A percentile compares a stretch with the other conserved stretches of the same genome.
phyloP scores from a whole-genome alignment of 1,140 invertebrate species.

The Platyscapa corneri region DNA sequence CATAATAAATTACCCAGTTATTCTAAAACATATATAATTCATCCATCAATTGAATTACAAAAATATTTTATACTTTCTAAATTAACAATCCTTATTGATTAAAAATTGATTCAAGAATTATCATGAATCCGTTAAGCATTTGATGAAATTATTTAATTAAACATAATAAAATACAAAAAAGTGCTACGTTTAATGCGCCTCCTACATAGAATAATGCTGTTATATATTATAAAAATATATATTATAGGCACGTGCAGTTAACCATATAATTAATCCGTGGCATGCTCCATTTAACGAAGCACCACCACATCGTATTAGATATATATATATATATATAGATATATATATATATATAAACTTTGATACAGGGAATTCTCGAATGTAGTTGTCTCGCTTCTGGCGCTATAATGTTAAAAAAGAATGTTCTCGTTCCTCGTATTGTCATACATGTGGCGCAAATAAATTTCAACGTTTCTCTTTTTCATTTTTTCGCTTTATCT shows the following conservation, averaged over 20 bases:
- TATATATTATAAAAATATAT: too few relatives aligned
- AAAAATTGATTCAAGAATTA: too few relatives aligned
- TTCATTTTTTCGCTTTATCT: not conserved
- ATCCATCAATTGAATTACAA: too few relatives aligned
- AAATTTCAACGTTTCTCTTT: not conserved
- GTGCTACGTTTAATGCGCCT: not conserved
- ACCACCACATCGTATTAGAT: too few relatives aligned
- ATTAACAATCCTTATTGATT: too few relatives aligned
- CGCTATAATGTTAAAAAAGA: constrained; percentile 13
- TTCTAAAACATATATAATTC: too few relatives aligned
- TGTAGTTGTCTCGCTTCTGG: not conserved
- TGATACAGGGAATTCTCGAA: not conserved
- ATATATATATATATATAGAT: too few relatives aligned
- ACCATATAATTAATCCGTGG: constrained; percentile 17
- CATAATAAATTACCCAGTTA: too few relatives aligned
- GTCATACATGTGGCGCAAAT: not conserved
- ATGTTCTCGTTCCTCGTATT: constrained; percentile 9
- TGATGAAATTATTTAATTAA: too few relatives aligned
- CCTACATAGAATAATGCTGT: too few relatives aligned
- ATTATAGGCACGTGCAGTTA: not conserved
- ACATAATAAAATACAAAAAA: not conserved
- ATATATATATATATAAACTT: not conserved
- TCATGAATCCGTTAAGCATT: too few relatives aligned
- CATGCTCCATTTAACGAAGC: constrained; percentile 37
- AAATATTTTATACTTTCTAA: too few relatives aligned